Evolutionary conservation across 2,113 vertebrate genomes (phyloP), one percentile per base, ranked within the genome.

Genomic region (Cynopterus brachyotis): DNA sequence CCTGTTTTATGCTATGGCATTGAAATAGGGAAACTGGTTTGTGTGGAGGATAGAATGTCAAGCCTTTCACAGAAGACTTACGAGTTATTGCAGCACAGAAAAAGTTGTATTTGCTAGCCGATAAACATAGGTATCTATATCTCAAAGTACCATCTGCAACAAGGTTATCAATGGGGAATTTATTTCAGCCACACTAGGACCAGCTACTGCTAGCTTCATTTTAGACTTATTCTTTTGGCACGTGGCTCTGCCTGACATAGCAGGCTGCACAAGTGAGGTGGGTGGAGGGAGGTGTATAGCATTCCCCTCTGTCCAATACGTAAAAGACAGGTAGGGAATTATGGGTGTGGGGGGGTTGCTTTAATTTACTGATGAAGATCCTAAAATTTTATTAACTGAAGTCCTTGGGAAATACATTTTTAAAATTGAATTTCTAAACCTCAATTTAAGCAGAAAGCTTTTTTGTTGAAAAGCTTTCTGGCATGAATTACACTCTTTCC

Each of bases 301-400:
- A 45, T 26, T 89, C 22, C 72, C 76, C 40, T 85, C 26, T 92
- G 50, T 37, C 15, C 35, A 9, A 62, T 17, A 55, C n/a, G 32
- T 3, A 73, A 60, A 47, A 80, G 83, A 57, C 75, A 78, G 75
- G 15, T 62, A 37, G 60, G 28, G 30, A 57, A 2, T 3, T 70
- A 7, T 3, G 50, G 19, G 42, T 12, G 37, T 24, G n/a, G 10
- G 37, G 8, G 32, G 45, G 32, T 59, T 79, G 57, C 45, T 94
- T 82, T 94, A 85, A 94, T 80, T 73, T 92, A 30, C 57, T 79
- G 62, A 60, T 82, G 17, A 86, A 10, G 28, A 86, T 73, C 16
- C n/a, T 87, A 87, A 92, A 86, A 64, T 73, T 69, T 53, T 90
- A 57, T 73, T 55, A 95, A 40, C 73, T 76, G 13, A 94, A 95